These are phyloP conservation scores for Nebria brevicollis DNA, from an alignment of 2,888 invertebrate genomes.

Conservation along the genomic window DNA sequence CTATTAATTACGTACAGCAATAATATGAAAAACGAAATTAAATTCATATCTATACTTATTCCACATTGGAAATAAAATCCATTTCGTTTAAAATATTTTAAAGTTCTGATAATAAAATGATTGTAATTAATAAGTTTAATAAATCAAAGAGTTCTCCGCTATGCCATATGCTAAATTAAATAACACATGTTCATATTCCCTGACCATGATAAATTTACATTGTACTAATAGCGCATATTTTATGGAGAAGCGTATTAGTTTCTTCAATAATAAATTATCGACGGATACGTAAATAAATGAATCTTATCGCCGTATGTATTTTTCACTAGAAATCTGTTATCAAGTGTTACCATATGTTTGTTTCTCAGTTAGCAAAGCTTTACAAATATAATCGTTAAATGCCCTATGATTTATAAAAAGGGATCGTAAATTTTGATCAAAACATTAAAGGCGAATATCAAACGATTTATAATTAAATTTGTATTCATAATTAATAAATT, in stretches of 20 bases:
- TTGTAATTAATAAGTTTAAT: not conserved
- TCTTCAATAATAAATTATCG: not conserved
- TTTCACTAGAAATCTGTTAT: not conserved
- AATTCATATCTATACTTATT: too few species aligned
- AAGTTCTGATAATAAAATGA: too few species aligned
- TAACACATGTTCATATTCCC: not conserved
- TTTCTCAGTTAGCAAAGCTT: not conserved
- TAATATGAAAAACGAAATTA: too few species aligned
- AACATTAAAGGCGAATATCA: too few species aligned
- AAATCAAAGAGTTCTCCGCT: not conserved
- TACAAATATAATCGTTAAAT: too few species aligned
- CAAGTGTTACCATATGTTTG: not conserved
- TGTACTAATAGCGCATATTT: not conserved
- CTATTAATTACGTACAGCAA: too few species aligned
- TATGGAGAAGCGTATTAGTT: not conserved
- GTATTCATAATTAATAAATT: too few species aligned
- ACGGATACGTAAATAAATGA: not conserved
- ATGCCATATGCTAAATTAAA: not conserved
- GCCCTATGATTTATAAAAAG: too few species aligned
- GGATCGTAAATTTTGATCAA: too few species aligned
- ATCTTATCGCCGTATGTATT: not conserved
- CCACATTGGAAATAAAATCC: too few species aligned
- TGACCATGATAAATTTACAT: not conserved
- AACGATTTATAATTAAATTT: too few species aligned
- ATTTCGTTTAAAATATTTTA: too few species aligned